A percentile compares a stretch with the other conserved stretches of the same genome.
Conservation (phyloP, 2,797 vertebrate genomes). For the Neopelma chrysocephalum region DNA sequence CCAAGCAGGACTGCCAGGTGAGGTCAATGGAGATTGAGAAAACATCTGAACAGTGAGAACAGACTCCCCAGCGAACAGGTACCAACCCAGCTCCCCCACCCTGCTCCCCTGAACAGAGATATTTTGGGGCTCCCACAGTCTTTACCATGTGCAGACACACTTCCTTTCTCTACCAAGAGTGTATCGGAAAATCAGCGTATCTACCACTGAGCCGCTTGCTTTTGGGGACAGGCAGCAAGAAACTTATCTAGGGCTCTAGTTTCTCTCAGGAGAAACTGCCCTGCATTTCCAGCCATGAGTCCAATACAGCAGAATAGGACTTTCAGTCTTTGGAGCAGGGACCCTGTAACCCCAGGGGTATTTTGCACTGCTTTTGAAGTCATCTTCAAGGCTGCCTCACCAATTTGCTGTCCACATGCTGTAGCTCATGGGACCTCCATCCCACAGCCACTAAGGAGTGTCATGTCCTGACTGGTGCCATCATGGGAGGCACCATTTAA, state of each 20-base stretch:
- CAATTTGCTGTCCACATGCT: neutral
- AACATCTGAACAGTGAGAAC: neutral
- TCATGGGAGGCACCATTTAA: neutral
- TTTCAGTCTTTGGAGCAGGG: neutral
- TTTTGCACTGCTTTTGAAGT: neutral
- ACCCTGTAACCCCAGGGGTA: neutral
- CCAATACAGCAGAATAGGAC: neutral
- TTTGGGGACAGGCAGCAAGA: neutral
- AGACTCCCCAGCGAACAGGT: neutral
- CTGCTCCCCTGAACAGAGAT: neutral
- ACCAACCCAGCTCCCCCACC: rapidly evolving
- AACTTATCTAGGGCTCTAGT: neutral
- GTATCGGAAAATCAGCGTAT: rapidly evolving
- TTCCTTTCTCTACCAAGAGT: neutral
- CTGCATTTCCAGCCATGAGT: neutral
- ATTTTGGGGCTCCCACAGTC: neutral
- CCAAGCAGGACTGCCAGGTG: neutral
- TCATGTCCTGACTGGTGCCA: neutral
- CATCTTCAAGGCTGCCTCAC: neutral
- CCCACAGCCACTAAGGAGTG: neutral
- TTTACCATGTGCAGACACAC: neutral
- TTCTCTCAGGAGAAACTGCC: neutral
- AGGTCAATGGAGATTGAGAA: neutral
- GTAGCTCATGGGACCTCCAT: neutral
- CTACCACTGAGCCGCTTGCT: neutral